Evolutionary conservation across 2,797 vertebrate species (phyloP).

Genomic region (Typhlichthys subterraneus): DNA sequence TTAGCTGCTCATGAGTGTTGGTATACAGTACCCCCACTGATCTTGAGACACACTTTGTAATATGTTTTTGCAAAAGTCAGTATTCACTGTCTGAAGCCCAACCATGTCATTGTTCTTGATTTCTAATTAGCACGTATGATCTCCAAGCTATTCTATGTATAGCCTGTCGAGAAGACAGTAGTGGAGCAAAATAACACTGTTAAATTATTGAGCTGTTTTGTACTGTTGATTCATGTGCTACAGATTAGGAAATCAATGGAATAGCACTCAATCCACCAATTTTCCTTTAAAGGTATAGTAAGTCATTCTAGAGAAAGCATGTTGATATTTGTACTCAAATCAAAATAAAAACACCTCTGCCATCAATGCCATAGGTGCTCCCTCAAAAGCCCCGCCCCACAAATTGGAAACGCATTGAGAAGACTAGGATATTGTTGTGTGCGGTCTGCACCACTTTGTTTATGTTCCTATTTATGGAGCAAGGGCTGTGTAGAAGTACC

Average conservation of each 20-base stretch:
- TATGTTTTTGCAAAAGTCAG: neutral
- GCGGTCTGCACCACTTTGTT: no score
- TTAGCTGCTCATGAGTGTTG: constrained; percentile 45
- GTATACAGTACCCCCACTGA: constrained; percentile 28
- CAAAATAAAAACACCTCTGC: no score
- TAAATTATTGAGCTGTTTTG: neutral
- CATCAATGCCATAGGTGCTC: no score
- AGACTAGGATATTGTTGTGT: no score
- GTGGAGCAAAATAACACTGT: neutral
- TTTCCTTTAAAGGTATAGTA: neutral
- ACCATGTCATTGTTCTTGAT: constrained; percentile 1
- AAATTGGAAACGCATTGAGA: no score
- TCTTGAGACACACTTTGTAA: neutral
- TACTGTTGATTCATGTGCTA: neutral
- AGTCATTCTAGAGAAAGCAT: no score
- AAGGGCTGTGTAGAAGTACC: no score
- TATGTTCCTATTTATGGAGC: no score
- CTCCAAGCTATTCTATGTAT: constrained; percentile 32
- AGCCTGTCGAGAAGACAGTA: constrained; percentile 7
- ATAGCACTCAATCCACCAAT: constrained; percentile 25
- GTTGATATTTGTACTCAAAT: no score
- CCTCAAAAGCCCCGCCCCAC: no score
- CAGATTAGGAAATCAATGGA: constrained; percentile 24
- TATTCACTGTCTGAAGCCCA: constrained; percentile 15
- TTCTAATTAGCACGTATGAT: constrained; percentile 7